phyloP scores from a whole-genome alignment of 2,113 vertebrate genomes.

The Percopsis transmontana region DNA sequence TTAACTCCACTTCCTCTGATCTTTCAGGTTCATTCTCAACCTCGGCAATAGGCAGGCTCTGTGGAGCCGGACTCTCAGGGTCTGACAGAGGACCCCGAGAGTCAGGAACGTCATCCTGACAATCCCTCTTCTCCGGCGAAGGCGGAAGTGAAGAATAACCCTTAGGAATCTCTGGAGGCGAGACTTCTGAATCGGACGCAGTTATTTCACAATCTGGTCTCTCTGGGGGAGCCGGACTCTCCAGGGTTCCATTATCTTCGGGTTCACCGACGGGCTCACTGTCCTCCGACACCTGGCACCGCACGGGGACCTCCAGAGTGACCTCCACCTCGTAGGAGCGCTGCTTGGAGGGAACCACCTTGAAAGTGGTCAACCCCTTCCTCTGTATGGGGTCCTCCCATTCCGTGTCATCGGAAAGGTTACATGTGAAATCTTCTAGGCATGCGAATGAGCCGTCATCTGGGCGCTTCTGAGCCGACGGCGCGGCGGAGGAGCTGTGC shows the following conservation, averaged over 20 bases:
- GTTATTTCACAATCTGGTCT: not conserved
- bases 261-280: not conserved
- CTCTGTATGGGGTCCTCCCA: constrained; percentile 83
- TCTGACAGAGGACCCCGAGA: not conserved
- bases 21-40: not conserved
- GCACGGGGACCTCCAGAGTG: not conserved
- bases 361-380: constrained; percentile 88
- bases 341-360: constrained; percentile 84
- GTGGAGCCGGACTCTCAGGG: not conserved
- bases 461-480: not conserved
- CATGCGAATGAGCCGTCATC: not conserved
- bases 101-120: too few species aligned
- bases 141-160: not conserved
- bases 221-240: not conserved
- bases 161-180: not conserved
- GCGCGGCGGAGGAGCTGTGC: not conserved
- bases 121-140: too few species aligned
- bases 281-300: not conserved
- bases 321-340: constrained; percentile 59
- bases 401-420: constrained; percentile 42
- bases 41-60: not conserved
- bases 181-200: not conserved
- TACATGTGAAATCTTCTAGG: not conserved
- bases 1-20: not conserved
- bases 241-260: not conserved